phyloP scores from a whole-genome alignment of 2,888 invertebrate genomes.

The Dynastes hyllus region DNA sequence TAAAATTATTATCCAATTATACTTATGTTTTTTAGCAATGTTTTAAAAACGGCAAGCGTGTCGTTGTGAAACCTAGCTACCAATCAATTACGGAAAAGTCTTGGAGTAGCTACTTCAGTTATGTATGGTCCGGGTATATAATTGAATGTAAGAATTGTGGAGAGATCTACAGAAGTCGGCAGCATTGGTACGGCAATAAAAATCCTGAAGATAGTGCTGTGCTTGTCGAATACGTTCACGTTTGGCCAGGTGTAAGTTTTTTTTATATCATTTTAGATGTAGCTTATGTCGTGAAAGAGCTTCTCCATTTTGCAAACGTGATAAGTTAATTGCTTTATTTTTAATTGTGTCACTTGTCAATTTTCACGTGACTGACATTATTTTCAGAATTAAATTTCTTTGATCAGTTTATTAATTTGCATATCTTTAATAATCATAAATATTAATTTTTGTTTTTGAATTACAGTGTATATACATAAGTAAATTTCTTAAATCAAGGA shows the following conservation, averaged over 20 bases:
- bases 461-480: too few species aligned
- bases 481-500: too few species aligned
- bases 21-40: slow-evolving; percentile 63
- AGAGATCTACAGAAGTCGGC: slow-evolving; percentile 81
- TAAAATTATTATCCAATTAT: neutral
- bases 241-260: slow-evolving; percentile 78
- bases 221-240: slow-evolving; percentile 78
- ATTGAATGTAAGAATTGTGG: slow-evolving; percentile 86
- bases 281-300: neutral
- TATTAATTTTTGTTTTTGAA: too few species aligned
- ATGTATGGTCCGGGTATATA: slow-evolving; percentile 86
- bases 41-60: slow-evolving; percentile 70
- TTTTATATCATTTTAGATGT: neutral
- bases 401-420: too few species aligned
- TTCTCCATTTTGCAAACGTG: too few species aligned
- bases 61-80: slow-evolving; percentile 75
- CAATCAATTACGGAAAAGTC: slow-evolving; percentile 71
- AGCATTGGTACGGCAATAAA: slow-evolving; percentile 88
- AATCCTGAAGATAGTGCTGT: slow-evolving; percentile 82
- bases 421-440: too few species aligned
- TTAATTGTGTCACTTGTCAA: too few species aligned
- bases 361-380: too few species aligned
- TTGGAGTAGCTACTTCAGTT: slow-evolving; percentile 82
- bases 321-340: too few species aligned
- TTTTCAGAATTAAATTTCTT: too few species aligned